phyloP scores from a whole-genome alignment of 2,797 vertebrate species.

The Sarcoramphus papa region DNA sequence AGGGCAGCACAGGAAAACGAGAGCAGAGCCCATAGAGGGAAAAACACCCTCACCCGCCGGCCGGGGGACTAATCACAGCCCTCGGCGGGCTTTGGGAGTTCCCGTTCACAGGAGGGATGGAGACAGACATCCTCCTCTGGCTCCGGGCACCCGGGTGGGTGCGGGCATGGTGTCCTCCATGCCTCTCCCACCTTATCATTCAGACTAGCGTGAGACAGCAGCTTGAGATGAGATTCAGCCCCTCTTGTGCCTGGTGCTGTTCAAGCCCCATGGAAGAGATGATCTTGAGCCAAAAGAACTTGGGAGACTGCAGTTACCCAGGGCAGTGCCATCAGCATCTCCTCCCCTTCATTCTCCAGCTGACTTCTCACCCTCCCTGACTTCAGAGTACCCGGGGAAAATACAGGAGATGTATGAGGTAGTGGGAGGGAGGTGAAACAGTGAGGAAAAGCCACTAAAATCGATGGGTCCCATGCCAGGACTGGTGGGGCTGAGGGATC shows the following conservation, averaged over 20 bases:
- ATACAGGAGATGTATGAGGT: not conserved
- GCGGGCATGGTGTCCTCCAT: not conserved
- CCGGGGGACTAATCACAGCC: not conserved
- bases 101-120: not conserved
- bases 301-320: not conserved
- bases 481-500: not conserved
- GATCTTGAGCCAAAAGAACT: not conserved
- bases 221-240: not conserved
- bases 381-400: not conserved
- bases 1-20: constrained; percentile 30
- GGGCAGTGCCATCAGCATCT: not conserved
- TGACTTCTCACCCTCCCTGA: not conserved
- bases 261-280: not conserved
- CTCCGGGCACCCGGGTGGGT: not conserved
- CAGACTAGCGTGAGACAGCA: not conserved
- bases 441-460: not conserved
- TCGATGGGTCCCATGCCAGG: accelerated
- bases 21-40: constrained; percentile 2
- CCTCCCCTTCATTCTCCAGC: not conserved
- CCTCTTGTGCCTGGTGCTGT: not conserved
- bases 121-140: constrained; percentile 41
- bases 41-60: not conserved
- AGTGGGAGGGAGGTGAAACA: not conserved
- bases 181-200: constrained; percentile 35
- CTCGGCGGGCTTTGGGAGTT: not conserved